A percentile compares a stretch with the other conserved stretches of the same genome.
These are phyloP conservation scores for Streptopelia turtur DNA, from an alignment of 2,797 vertebrate genomes.

Conservation along the genomic window DNA sequence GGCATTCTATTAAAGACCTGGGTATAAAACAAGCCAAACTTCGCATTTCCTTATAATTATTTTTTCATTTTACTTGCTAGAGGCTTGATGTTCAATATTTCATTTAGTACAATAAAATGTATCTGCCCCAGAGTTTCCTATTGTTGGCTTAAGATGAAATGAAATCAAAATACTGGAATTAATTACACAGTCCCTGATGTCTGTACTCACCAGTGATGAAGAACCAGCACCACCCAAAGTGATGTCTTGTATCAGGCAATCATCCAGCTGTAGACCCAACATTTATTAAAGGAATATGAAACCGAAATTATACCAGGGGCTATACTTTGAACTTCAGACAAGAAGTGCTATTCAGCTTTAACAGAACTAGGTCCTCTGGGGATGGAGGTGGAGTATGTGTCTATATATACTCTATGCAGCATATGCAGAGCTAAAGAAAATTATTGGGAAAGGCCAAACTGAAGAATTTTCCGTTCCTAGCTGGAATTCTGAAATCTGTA, in stretches of 20 bases:
- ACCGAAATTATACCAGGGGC: neutral
- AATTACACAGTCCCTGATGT: constrained; percentile 4
- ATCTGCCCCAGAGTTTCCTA: constrained; percentile 1
- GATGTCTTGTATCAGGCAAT: neutral
- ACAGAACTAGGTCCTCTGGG: neutral
- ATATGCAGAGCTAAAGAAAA: neutral
- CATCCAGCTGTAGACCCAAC: neutral
- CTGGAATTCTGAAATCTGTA: neutral
- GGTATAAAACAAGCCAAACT: neutral
- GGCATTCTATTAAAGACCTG: neutral
- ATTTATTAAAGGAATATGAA: constrained; percentile 18
- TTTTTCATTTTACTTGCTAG: constrained; percentile 13
- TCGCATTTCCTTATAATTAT: neutral
- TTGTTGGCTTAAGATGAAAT: constrained; percentile 60
- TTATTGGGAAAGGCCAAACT: neutral
- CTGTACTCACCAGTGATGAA: neutral
- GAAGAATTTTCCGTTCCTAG: neutral
- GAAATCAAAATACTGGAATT: constrained; percentile 53
- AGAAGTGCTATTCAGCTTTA: constrained; percentile 16
- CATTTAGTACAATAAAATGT: constrained; percentile 12
- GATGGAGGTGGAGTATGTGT: neutral
- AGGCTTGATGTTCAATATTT: constrained; percentile 32
- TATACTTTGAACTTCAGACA: constrained; percentile 54
- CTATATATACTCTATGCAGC: neutral
- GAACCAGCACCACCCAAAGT: neutral